Conservation (phyloP, 1,140 invertebrate species). For the Trichogramma pretiosum region DNA sequence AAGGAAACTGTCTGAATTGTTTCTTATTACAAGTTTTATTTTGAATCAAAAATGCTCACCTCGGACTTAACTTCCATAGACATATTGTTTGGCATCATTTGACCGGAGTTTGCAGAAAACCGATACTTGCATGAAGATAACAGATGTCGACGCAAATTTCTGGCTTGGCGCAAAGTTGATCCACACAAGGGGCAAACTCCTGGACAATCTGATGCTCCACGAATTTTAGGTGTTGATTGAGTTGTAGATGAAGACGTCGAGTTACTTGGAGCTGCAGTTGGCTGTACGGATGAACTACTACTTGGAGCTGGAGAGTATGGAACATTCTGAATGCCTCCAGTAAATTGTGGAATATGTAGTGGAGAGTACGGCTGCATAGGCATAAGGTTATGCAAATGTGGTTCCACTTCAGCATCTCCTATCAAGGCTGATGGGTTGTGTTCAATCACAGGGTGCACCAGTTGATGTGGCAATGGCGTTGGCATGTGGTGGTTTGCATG, state of each 20-base stretch:
- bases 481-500: constrained; percentile 27
- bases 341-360: constrained; percentile 39
- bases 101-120: constrained; percentile 28
- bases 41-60: constrained; percentile 31
- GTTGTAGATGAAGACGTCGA: constrained; percentile 14
- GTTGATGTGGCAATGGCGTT: constrained; percentile 25
- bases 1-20: too few species aligned
- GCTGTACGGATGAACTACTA: constrained; percentile 1
- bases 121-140: constrained; percentile 44
- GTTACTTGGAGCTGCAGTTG: neutral
- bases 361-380: constrained; percentile 42
- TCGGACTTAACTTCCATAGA: constrained; percentile 39
- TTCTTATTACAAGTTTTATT: too few species aligned
- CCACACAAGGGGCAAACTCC: constrained; percentile 54
- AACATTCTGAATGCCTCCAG: constrained; percentile 18
- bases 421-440: constrained; percentile 21
- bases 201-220: constrained; percentile 54
- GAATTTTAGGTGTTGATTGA: constrained; percentile 35
- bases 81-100: constrained; percentile 25
- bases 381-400: constrained; percentile 37
- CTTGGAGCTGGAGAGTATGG: constrained; percentile 6
- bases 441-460: constrained; percentile 20
- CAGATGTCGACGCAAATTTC: constrained; percentile 50
- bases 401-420: constrained; percentile 28
- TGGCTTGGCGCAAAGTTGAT: constrained; percentile 50